These are phyloP conservation scores for Odontothrips loti DNA, from an alignment of 2,888 invertebrate species.

Conservation along the genomic window DNA sequence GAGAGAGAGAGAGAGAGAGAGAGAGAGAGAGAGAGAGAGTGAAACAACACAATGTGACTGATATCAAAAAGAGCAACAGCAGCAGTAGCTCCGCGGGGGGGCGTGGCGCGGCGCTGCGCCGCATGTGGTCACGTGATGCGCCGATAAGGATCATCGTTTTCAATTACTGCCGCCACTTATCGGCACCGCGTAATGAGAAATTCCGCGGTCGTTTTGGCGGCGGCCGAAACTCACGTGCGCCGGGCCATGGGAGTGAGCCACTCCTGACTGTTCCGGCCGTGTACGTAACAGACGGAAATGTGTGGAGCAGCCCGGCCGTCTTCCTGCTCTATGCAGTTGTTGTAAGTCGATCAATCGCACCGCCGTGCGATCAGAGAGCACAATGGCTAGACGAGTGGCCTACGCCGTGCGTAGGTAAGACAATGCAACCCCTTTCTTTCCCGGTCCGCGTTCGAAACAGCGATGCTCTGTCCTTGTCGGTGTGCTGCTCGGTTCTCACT, in stretches of 20 bases:
- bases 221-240: too few relatives aligned
- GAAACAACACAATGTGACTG: not conserved
- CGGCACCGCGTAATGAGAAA: too few relatives aligned
- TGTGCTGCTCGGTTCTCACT: too few relatives aligned
- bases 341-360: too few relatives aligned
- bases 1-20: not conserved
- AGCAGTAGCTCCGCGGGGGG: not conserved
- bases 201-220: too few relatives aligned
- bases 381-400: not conserved
- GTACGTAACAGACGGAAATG: too few relatives aligned
- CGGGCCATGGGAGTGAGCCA: too few relatives aligned
- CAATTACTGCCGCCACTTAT: not conserved
- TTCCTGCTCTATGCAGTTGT: not conserved
- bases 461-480: too few relatives aligned
- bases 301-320: not conserved
- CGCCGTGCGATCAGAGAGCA: not conserved
- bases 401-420: not conserved
- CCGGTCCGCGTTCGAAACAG: not conserved
- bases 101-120: not conserved
- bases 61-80: conserved; percentile 11
- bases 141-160: not conserved
- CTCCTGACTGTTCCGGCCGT: too few relatives aligned
- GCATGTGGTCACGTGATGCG: not conserved
- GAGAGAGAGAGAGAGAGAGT: not conserved
- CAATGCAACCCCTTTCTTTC: not conserved